A percentile compares a stretch with the other conserved stretches of the same genome.
These are phyloP conservation scores for Drosophila mercatorum DNA, from an alignment of 2,888 invertebrate species.

Conservation along the genomic window DNA sequence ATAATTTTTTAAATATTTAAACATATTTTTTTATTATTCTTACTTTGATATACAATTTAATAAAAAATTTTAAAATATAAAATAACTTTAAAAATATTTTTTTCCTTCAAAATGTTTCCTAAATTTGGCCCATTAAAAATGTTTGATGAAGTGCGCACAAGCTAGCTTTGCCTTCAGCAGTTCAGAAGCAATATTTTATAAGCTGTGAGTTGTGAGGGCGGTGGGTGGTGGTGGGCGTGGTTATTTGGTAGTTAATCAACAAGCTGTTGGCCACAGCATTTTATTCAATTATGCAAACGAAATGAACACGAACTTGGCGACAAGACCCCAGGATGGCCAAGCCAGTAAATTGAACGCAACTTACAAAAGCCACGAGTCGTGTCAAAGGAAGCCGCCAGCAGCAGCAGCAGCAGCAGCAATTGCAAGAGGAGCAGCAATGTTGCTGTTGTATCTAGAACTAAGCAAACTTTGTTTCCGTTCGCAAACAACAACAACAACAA, in stretches of 20 bases:
- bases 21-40: too few relatives aligned
- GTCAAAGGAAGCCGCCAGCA: constrained; percentile 60
- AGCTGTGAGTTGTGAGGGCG: neutral
- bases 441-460: constrained; percentile 32
- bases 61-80: too few relatives aligned
- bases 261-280: constrained; percentile 35
- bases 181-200: neutral
- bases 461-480: constrained; percentile 20
- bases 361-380: constrained; percentile 52
- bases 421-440: constrained; percentile 14
- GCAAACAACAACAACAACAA: constrained; percentile 46
- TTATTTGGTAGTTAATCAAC: constrained; percentile 35
- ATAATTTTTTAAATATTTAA: too few relatives aligned
- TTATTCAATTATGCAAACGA: constrained; percentile 56
- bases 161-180: neutral
- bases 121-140: too few relatives aligned
- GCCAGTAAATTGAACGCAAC: constrained; percentile 8
- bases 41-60: too few relatives aligned
- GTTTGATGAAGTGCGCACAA: neutral
- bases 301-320: constrained; percentile 21
- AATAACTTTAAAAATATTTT: too few relatives aligned
- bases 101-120: too few relatives aligned
- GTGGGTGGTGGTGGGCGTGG: neutral
- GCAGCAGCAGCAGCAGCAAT: constrained; percentile 40
- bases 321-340: constrained; percentile 25